Conservation (phyloP, 2,113 vertebrate genomes). For the Labeo catla region DNA sequence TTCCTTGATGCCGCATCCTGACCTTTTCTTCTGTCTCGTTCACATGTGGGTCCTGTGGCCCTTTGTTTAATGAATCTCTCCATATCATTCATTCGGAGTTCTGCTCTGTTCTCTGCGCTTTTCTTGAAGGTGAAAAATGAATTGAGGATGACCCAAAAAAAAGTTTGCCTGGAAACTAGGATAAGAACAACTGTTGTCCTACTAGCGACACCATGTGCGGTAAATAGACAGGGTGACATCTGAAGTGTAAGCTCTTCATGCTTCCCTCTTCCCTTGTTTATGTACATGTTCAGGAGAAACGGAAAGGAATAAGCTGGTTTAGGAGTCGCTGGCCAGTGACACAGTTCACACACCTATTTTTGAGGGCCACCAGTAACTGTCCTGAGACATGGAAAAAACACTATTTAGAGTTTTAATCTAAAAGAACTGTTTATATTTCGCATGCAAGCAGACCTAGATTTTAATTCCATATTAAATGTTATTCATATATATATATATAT, state of each 20-base stretch:
- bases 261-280: neutral
- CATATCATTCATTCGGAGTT: constrained; percentile 21
- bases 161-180: constrained; percentile 59
- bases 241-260: constrained; percentile 8
- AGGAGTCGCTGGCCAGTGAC: neutral
- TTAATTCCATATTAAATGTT: neutral
- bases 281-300: neutral
- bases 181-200: constrained; percentile 53
- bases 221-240: constrained; percentile 45
- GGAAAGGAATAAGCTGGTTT: neutral
- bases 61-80: constrained; percentile 9
- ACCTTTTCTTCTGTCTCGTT: constrained; percentile 7
- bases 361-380: neutral
- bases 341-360: neutral
- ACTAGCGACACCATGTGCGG: constrained; percentile 11
- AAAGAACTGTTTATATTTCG: neutral
- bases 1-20: neutral
- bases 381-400: neutral
- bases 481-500: neutral
- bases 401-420: neutral
- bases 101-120: constrained; percentile 29
- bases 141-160: constrained; percentile 60
- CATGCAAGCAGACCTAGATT: neutral
- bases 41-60: neutral
- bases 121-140: constrained; percentile 51